Evolutionary conservation across 2,888 invertebrate genomes (phyloP).

Genomic region (Mongoloraphidia duomilia): DNA sequence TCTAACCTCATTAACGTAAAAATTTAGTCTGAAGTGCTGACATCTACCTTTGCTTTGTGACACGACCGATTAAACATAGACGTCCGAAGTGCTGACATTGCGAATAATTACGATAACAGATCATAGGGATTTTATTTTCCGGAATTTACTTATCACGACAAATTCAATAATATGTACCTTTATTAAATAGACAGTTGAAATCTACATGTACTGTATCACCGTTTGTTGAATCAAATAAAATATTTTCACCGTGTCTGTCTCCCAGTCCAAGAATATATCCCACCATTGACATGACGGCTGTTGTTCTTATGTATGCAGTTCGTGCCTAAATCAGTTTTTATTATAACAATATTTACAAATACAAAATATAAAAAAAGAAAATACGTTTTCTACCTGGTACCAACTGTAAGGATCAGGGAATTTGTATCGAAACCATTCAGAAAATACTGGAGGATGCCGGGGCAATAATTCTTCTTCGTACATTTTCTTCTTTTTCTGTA

Average conservation of each 20-base stretch:
- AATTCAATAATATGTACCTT: conserved; percentile 35
- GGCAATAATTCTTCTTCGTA: conserved; percentile 52
- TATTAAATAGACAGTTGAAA: conserved; percentile 95
- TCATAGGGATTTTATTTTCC: no score
- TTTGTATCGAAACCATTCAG: conserved; percentile 80
- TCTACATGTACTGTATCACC: conserved; percentile 97
- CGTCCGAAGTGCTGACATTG: no score
- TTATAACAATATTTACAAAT: neutral
- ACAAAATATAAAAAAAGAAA: neutral
- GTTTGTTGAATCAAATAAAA: conserved; percentile 78
- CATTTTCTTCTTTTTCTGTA: conserved; percentile 50
- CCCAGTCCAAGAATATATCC: conserved; percentile 84
- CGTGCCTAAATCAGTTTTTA: conserved; percentile 44
- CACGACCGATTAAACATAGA: no score
- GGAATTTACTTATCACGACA: neutral
- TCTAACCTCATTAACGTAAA: no score
- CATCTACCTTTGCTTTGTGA: no score
- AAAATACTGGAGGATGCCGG: conserved; percentile 69
- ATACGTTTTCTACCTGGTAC: conserved; percentile 20
- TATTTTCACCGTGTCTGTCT: conserved; percentile 93
- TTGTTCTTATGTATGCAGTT: conserved; percentile 76
- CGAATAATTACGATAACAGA: no score
- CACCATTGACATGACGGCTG: conserved; percentile 96
- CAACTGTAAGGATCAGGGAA: conserved; percentile 84
- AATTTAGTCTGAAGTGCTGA: no score